Evolutionary conservation across 2,113 vertebrate genomes (phyloP).

Genomic region (Labeo catla): DNA sequence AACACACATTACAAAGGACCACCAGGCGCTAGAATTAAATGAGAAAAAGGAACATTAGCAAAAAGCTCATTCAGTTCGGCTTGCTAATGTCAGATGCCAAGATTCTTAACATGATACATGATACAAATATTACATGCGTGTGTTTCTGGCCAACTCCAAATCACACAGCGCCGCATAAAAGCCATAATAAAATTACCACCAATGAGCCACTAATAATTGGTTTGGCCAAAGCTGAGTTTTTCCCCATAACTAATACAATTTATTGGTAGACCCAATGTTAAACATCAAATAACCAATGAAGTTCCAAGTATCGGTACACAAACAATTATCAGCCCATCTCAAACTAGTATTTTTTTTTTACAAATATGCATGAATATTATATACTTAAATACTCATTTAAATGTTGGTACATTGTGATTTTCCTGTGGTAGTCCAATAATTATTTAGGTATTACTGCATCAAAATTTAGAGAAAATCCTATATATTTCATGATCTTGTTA

Average conservation of each 20-base stretch:
- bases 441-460: no score
- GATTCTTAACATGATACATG: neutral
- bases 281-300: neutral
- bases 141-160: neutral
- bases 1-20: neutral
- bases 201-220: neutral
- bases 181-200: neutral
- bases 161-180: neutral
- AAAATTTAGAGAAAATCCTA: neutral
- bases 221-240: neutral
- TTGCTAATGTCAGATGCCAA: conserved; percentile 12
- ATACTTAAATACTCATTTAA: no score
- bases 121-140: neutral
- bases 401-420: no score
- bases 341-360: neutral
- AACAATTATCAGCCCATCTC: neutral
- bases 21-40: neutral
- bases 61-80: neutral
- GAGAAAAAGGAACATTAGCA: neutral
- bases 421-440: no score
- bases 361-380: neutral
- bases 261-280: neutral
- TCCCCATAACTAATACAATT: neutral
- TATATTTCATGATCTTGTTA: neutral
- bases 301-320: neutral